phyloP scores from a whole-genome alignment of 2,113 vertebrate genomes.

The Hypocryptadius cinnamomeus region DNA sequence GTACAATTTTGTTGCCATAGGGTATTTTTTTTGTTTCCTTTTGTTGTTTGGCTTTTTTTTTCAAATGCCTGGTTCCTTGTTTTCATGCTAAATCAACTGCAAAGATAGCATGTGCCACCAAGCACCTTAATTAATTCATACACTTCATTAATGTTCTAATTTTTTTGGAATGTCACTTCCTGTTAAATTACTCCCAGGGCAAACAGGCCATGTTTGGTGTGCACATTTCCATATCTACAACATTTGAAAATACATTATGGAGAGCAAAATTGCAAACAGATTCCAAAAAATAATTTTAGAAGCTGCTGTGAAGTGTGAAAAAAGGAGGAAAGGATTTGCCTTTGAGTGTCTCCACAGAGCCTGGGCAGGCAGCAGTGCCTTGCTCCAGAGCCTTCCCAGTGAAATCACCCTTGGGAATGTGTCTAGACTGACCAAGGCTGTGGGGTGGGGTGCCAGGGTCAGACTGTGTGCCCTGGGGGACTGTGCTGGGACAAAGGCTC shows the following conservation, averaged over 20 bases:
- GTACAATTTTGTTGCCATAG: neutral
- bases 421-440: neutral
- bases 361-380: neutral
- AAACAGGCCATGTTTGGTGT: neutral
- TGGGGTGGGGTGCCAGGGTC: neutral
- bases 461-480: neutral
- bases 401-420: neutral
- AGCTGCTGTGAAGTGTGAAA: neutral
- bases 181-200: neutral
- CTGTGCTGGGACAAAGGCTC: neutral
- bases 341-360: neutral
- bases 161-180: neutral
- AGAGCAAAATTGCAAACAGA: neutral
- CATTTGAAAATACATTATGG: neutral
- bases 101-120: neutral
- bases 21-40: neutral
- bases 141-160: neutral
- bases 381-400: neutral
- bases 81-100: neutral
- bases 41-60: neutral
- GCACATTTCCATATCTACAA: neutral
- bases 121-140: neutral
- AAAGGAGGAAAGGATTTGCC: neutral
- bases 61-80: neutral
- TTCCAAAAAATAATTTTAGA: neutral